Evolutionary conservation across 2,113 vertebrate genomes (phyloP).

Genomic region (Ardeotis arabs): DNA sequence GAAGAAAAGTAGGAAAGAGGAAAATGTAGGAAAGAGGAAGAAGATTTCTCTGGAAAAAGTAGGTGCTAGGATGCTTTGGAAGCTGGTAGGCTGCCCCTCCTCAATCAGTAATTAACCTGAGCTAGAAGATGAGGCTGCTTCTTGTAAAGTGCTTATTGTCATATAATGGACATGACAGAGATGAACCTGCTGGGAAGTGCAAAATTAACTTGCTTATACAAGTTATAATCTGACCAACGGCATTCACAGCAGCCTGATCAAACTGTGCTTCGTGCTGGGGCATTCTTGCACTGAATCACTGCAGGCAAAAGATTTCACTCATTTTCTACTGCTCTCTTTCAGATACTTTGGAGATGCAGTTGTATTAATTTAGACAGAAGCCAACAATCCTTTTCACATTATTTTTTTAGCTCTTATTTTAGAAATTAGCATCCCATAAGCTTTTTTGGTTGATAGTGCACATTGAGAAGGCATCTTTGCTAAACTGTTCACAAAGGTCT

Average conservation of each 20-base stretch:
- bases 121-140: background rate
- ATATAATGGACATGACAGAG: background rate
- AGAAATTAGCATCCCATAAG: background rate
- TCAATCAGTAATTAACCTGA: background rate
- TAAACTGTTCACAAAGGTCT: background rate
- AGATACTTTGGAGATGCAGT: background rate
- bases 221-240: fast-evolving
- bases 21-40: too few species aligned
- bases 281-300: background rate
- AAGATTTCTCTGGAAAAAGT: background rate
- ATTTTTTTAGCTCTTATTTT: background rate
- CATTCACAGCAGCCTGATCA: background rate
- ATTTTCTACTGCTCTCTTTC: background rate
- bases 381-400: background rate
- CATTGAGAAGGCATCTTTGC: background rate
- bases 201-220: background rate
- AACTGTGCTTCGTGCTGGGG: background rate
- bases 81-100: background rate
- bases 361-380: background rate
- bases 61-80: background rate
- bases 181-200: background rate
- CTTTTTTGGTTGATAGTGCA: background rate
- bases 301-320: background rate
- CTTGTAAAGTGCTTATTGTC: background rate
- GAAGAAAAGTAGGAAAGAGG: background rate